These are phyloP conservation scores for Acromyrmex echinatior DNA, from an alignment of 1,140 invertebrate species.

Conservation along the genomic window DNA sequence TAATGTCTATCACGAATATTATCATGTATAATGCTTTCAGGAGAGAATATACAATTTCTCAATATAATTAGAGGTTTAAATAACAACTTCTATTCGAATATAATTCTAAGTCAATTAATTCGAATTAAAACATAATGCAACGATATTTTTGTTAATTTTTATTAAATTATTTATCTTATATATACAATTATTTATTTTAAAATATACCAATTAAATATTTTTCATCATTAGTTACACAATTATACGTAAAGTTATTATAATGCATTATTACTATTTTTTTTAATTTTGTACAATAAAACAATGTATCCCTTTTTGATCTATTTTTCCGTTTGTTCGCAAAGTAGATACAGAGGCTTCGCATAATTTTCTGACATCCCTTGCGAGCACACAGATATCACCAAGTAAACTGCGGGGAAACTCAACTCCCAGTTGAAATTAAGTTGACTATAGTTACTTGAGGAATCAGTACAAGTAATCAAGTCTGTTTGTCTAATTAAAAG, in stretches of 20 bases:
- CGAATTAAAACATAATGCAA: neutral
- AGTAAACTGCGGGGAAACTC: conserved; percentile 35
- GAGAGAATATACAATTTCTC: conserved; percentile 33
- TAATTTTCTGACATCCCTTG: conserved; percentile 36
- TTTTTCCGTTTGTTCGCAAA: neutral
- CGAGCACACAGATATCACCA: conserved; percentile 3
- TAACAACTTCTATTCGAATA: neutral
- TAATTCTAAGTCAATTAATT: neutral
- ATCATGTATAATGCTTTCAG: neutral
- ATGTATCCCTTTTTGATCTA: neutral
- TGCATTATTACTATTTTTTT: neutral
- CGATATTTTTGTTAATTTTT: neutral
- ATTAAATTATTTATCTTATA: neutral
- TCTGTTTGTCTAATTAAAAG: conserved; percentile 26
- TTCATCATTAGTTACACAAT: neutral
- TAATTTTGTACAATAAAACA: neutral
- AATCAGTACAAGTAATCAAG: conserved; percentile 50
- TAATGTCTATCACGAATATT: conserved; percentile 16
- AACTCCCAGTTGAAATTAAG: conserved; percentile 48
- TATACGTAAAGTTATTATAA: neutral
- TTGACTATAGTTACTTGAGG: conserved; percentile 45
- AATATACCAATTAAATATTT: neutral
- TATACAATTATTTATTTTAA: neutral
- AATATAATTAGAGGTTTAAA: neutral
- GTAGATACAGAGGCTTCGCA: neutral